phyloP scores from a whole-genome alignment of 1,140 invertebrate genomes.

The Pararge aegeria region DNA sequence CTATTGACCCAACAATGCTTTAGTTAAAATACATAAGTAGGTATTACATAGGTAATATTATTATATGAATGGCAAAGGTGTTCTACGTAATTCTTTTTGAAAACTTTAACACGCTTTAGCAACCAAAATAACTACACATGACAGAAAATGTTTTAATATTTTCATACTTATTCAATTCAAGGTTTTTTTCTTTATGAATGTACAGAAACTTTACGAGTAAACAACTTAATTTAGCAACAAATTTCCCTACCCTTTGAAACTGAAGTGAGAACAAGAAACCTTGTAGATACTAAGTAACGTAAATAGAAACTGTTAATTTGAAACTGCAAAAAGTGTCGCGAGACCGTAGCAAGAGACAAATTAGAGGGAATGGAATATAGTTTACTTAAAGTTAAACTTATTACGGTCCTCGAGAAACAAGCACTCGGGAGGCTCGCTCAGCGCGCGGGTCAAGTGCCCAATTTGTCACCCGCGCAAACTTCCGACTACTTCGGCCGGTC shows the following conservation, averaged over 20 bases:
- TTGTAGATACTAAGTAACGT: slow-evolving; percentile 32
- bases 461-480: slow-evolving; percentile 78
- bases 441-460: slow-evolving; percentile 76
- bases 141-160: no score
- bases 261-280: slow-evolving; percentile 22
- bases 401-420: slow-evolving; percentile 76
- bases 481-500: slow-evolving; percentile 63
- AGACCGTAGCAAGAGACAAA: slow-evolving; percentile 61
- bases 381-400: slow-evolving; percentile 80
- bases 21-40: no score
- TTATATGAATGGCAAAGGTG: no score
- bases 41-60: no score
- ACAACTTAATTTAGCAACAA: slow-evolving; percentile 23
- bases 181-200: background rate
- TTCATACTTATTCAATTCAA: no score
- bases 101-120: no score
- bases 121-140: no score
- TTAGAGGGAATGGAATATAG: slow-evolving; percentile 78
- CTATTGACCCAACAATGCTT: no score
- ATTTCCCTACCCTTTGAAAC: slow-evolving; percentile 22
- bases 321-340: slow-evolving; percentile 59
- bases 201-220: slow-evolving; percentile 2
- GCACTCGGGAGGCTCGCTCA: slow-evolving; percentile 62
- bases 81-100: no score
- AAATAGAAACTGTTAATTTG: slow-evolving; percentile 65